These are phyloP conservation scores for Ceratitis capitata DNA, from an alignment of 1,140 invertebrate species.

Conservation along the genomic window DNA sequence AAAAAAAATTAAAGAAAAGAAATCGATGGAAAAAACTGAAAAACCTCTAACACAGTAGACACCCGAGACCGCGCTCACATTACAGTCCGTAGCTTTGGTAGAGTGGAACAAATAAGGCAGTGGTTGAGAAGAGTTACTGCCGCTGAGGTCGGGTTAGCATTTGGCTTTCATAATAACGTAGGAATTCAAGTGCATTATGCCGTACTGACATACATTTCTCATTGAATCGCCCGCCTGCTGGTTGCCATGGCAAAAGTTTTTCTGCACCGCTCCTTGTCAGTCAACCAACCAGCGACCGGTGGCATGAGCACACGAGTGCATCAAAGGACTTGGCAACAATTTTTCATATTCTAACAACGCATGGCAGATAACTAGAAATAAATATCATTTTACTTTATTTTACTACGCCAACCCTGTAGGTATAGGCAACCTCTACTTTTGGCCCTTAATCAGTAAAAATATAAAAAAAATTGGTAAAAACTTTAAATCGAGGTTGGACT, in stretches of 20 bases:
- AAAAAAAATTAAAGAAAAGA: neutral
- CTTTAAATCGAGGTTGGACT: too few species aligned
- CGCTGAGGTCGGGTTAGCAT: neutral
- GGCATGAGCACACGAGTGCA: too few species aligned
- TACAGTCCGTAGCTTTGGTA: too few species aligned
- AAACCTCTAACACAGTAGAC: neutral
- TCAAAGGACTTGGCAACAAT: neutral
- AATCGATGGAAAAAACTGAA: neutral
- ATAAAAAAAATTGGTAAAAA: too few species aligned
- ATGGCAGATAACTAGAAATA: too few species aligned
- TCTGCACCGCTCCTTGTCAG: neutral
- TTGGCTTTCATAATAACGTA: neutral
- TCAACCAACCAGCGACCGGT: neutral
- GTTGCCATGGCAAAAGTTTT: neutral
- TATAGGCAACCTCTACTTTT: too few species aligned
- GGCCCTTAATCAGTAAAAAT: too few species aligned
- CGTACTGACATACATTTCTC: conserved; percentile 10
- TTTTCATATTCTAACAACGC: neutral
- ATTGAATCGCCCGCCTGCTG: neutral
- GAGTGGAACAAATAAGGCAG: neutral
- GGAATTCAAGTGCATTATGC: neutral
- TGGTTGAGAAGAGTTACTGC: neutral
- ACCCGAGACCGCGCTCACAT: neutral
- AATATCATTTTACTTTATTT: too few species aligned
- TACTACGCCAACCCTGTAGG: too few species aligned